Base-by-base conservation (phyloP, 1,140 invertebrate genomes). In the Portunus trituberculatus region DNA sequence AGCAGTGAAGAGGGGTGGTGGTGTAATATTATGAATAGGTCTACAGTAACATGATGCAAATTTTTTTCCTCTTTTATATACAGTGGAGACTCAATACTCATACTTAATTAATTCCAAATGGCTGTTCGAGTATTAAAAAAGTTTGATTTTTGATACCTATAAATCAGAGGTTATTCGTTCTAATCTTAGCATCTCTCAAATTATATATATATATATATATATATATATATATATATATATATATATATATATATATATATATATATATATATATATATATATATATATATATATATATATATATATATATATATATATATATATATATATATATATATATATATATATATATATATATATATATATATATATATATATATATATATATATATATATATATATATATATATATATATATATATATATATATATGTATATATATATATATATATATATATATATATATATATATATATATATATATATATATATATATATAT, bases 221-320 rank as follows among this genome's bases (percentile, higher is more conserved):
- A 87, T 31, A 87, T 31, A 87, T 87, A 87, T 87, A 8, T 87
- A 87, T 87, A 87, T 31, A 28, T 31, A 87, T 31, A 87, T 31
- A 87, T 29, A 87, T 31, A 87, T 29, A 87, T 29, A 28, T 31
- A 8, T 28, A 87, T 28, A 87, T 28, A 87, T 28, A 28, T 28
- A 87, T 28, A 87, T 87, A 87, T 87, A 87, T 14, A 88, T 29
- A 88, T 14, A 25, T 29, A 88, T 88, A 88, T 14, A 88, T 7
- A 88, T 29, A 88, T 29, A 88, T 29, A 88, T 14, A 88, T 14
- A 88, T 0, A 88, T 32, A 88, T 6, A 88, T 16, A 88, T 28
- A 88, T 28, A 88, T 6, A 88, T 28, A 88, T 0, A 88, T 28
- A 88, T 16, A 88, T 28, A 32, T 28, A 88, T 28, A 88, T 28